A percentile compares a stretch with the other conserved stretches of the same genome.
Evolutionary conservation across 2,797 vertebrate species (phyloP).

Genomic region (Gymnoscopelus braueri): DNA sequence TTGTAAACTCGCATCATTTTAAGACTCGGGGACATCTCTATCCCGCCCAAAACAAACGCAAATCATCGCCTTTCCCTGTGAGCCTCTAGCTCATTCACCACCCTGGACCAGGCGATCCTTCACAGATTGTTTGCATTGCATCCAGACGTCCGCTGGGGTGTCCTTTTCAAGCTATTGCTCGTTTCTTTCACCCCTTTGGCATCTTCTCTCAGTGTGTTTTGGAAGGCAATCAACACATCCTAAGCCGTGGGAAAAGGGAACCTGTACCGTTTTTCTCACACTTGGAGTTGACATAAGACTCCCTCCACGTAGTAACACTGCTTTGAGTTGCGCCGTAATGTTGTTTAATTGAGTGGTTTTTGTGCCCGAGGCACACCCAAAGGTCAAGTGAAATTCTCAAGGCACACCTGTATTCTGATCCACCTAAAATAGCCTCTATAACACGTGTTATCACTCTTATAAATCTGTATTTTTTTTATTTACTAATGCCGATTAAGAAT

Average conservation of each 20-base stretch:
- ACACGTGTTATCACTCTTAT: too few species aligned
- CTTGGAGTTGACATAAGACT: conserved; percentile 46
- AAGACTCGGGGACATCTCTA: conserved; percentile 30
- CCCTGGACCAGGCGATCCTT: conserved; percentile 11
- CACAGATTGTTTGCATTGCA: conserved; percentile 55
- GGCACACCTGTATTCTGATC: too few species aligned
- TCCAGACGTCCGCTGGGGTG: conserved; percentile 46
- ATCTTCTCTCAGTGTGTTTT: conserved; percentile 53
- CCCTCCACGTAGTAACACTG: conserved; percentile 8
- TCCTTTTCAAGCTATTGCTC: conserved; percentile 55
- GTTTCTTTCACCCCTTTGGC: conserved; percentile 34
- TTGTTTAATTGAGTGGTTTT: too few species aligned
- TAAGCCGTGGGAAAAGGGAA: conserved; percentile 56
- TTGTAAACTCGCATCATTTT: conserved; percentile 21
- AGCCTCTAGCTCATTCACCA: background rate
- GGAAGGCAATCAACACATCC: conserved; percentile 54
- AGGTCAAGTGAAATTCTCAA: too few species aligned
- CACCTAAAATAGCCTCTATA: too few species aligned
- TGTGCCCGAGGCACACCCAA: too few species aligned
- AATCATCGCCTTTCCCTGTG: conserved; percentile 5
- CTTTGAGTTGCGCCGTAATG: background rate
- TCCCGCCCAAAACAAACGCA: conserved; percentile 34
- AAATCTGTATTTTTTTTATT: too few species aligned
- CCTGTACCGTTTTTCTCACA: conserved; percentile 62
- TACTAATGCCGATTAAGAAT: too few species aligned